Conservation (phyloP, 1,140 invertebrate species). For the Nephila pilipes region DNA sequence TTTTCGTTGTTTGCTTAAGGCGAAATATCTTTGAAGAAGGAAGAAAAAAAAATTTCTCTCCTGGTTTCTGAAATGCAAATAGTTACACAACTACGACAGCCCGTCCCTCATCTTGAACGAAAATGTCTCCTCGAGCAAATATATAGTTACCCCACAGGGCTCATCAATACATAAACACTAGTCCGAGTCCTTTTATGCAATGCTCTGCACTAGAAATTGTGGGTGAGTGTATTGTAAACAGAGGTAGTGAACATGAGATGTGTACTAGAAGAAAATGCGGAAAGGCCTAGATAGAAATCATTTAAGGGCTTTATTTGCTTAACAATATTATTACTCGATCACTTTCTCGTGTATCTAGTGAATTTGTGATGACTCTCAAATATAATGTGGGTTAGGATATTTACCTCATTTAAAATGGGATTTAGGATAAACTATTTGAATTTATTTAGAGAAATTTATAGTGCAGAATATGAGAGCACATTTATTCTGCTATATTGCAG, state of each 20-base stretch:
- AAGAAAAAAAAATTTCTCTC: background rate
- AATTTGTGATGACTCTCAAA: no score
- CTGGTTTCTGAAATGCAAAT: slow-evolving; percentile 10
- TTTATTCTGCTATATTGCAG: no score
- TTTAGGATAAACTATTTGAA: no score
- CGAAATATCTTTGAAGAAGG: background rate
- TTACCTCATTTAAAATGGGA: no score
- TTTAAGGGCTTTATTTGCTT: no score
- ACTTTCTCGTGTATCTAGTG: no score
- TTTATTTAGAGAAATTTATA: no score
- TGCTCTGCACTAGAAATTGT: background rate
- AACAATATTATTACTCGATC: no score
- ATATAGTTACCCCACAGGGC: background rate
- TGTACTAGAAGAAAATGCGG: background rate
- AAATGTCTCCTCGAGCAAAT: background rate
- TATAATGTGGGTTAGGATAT: no score
- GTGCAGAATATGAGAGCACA: no score
- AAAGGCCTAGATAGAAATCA: no score
- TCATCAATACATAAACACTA: background rate
- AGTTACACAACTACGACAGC: background rate
- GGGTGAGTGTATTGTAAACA: slow-evolving; percentile 3
- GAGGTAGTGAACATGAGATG: background rate
- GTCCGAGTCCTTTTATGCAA: background rate
- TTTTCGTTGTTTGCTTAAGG: background rate
- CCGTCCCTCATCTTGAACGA: slow-evolving; percentile 2